phyloP scores from a whole-genome alignment of 2,888 invertebrate species.

The Unio pictorum region DNA sequence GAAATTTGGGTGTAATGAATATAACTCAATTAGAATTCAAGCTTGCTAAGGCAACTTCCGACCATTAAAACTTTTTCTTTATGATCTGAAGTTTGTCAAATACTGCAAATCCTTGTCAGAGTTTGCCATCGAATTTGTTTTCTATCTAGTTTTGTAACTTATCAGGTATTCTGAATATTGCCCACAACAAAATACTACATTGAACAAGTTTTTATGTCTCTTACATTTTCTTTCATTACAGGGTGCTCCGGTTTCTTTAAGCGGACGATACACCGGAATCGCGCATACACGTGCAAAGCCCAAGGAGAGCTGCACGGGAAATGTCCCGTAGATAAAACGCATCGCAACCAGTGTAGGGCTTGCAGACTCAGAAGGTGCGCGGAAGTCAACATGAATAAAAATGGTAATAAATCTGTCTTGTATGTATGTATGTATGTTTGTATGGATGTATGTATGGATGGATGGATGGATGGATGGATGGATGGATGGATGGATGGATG shows the following conservation, averaged over 20 bases:
- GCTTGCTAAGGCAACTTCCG: too few species aligned
- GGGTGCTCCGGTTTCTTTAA: constrained; percentile 74
- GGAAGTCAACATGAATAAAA: constrained; percentile 95
- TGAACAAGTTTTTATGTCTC: background rate
- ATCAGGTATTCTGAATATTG: background rate
- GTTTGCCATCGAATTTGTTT: background rate
- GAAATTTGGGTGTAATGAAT: too few species aligned
- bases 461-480: too few species aligned
- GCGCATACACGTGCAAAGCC: constrained; percentile 95
- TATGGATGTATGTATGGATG: too few species aligned
- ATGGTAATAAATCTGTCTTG: constrained; percentile 77
- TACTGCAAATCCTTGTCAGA: background rate
- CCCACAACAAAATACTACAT: background rate
- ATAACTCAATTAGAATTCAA: too few species aligned
- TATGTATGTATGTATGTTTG: too few species aligned
- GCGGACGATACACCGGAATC: constrained; percentile 91
- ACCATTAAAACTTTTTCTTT: too few species aligned
- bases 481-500: too few species aligned
- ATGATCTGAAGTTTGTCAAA: too few species aligned
- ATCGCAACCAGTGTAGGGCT: constrained; percentile 95
- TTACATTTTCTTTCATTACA: constrained; percentile 16
- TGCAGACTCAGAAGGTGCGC: constrained; percentile 93
- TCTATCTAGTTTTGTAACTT: background rate
- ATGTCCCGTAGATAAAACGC: constrained; percentile 95
- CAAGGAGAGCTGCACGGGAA: constrained; percentile 86